A percentile compares a stretch with the other conserved stretches of the same genome.
phyloP scores from a whole-genome alignment of 2,113 vertebrate genomes.

The Athene noctua region DNA sequence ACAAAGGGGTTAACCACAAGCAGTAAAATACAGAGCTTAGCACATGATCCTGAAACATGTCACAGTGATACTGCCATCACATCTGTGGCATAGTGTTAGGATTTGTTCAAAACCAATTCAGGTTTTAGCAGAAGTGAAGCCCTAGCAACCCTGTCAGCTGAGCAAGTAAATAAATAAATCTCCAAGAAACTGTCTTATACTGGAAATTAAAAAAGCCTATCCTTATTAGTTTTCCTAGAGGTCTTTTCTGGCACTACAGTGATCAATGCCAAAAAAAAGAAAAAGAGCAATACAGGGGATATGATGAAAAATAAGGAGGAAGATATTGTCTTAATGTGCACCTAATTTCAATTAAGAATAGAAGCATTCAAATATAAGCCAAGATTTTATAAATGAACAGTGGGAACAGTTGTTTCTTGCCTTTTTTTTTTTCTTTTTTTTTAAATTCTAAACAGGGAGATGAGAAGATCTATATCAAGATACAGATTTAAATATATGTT shows the following conservation, averaged over 20 bases:
- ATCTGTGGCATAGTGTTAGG: background rate
- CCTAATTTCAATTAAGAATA: background rate
- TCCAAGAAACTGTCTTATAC: background rate
- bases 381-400: background rate
- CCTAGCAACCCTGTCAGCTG: background rate
- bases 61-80: background rate
- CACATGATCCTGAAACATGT: background rate
- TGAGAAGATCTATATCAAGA: background rate
- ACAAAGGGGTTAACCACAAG: background rate
- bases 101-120: background rate
- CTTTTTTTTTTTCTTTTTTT: background rate
- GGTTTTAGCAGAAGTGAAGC: background rate
- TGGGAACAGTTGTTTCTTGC: background rate
- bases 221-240: background rate
- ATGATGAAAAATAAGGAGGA: background rate
- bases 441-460: background rate
- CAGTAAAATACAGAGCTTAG: background rate
- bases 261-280: background rate
- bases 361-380: background rate
- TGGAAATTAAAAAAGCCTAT: background rate
- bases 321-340: background rate
- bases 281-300: too few relatives aligned
- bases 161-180: background rate
- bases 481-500: background rate
- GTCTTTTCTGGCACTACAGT: background rate